Evolutionary conservation across 2,888 invertebrate genomes (phyloP).

Genomic region (Dynastes maya): DNA sequence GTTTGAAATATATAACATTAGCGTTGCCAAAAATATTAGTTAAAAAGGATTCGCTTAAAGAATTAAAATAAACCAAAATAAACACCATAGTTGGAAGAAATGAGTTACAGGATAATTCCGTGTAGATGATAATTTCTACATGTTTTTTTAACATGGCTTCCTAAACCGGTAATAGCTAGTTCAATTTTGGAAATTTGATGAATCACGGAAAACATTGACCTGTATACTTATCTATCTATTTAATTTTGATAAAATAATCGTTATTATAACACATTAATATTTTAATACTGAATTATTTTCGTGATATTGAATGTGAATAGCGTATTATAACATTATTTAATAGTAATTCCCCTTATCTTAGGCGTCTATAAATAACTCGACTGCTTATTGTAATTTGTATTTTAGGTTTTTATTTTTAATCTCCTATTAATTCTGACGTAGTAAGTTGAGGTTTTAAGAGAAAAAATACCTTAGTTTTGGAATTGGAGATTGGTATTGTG

Average conservation of each 20-base stretch:
- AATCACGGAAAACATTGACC: background rate
- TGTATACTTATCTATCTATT: background rate
- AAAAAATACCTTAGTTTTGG: background rate
- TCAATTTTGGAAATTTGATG: background rate
- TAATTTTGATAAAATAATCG: slow-evolving; percentile 12
- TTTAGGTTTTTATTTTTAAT: background rate
- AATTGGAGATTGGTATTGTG: background rate
- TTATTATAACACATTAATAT: slow-evolving; percentile 5
- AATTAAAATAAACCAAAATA: too few relatives aligned
- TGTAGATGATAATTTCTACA: too few relatives aligned
- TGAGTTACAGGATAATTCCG: too few relatives aligned
- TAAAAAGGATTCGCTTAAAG: too few relatives aligned
- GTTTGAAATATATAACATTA: too few relatives aligned
- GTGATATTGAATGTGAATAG: background rate
- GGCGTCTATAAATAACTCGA: background rate
- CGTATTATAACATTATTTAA: slow-evolving; percentile 5
- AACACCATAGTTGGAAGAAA: too few relatives aligned
- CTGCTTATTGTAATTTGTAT: background rate
- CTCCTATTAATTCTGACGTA: background rate
- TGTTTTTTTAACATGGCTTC: too few relatives aligned
- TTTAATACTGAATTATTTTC: slow-evolving; percentile 9
- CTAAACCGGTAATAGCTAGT: too few relatives aligned
- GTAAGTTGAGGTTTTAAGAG: too few relatives aligned
- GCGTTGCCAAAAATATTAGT: too few relatives aligned
- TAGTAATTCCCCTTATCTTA: slow-evolving; percentile 5